Evolutionary conservation across 1,140 invertebrate species (phyloP).

Genomic region (Homalodisca vitripennis): DNA sequence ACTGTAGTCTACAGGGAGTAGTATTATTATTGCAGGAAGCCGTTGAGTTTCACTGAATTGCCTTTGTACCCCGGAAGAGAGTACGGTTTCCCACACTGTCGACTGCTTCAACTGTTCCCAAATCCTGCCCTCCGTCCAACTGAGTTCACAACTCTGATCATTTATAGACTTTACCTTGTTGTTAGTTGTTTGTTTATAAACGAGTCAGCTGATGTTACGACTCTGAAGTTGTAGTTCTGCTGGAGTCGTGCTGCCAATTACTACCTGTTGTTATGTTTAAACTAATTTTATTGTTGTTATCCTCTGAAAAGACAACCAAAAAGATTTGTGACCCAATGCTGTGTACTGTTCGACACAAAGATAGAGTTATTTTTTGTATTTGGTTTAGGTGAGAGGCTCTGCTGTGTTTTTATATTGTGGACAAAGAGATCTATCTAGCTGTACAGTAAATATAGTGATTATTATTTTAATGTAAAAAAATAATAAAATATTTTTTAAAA

Average conservation of each 20-base stretch:
- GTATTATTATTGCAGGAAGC: not conserved
- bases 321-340: not conserved
- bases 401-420: conserved; percentile 6
- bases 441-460: conserved; percentile 18
- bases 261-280: conserved; percentile 11
- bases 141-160: too few species aligned
- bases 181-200: conserved; percentile 6
- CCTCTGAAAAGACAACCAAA: conserved; percentile 6
- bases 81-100: not conserved
- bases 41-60: not conserved
- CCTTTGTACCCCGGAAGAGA: not conserved
- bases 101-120: not conserved
- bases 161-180: not conserved
- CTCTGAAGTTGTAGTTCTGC: not conserved
- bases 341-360: too few species aligned
- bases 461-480: conserved; percentile 1
- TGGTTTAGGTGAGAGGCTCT: conserved; percentile 3
- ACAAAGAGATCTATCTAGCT: conserved; percentile 11
- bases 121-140: not conserved
- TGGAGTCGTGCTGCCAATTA: too few species aligned
- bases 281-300: conserved; percentile 16
- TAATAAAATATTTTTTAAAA: conserved; percentile 13
- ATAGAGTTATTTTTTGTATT: not conserved
- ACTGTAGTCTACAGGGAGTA: not conserved
- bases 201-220: not conserved